Evolutionary conservation across 2,113 vertebrate species (phyloP), one percentile per base, ranked within the genome.

Genomic region (Reinhardtius hippoglossoides): DNA sequence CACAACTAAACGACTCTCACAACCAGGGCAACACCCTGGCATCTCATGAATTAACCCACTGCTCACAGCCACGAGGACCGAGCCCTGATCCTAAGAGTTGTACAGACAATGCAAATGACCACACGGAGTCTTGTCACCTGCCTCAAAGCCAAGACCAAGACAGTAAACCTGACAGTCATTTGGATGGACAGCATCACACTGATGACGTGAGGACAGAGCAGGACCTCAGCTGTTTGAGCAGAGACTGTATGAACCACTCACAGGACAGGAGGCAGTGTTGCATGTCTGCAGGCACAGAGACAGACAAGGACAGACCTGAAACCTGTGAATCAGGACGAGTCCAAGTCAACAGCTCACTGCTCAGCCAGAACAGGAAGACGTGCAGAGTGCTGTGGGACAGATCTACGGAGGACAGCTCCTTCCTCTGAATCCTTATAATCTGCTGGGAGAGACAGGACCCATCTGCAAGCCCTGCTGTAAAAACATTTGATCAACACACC

Each of bases 311-410:
- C 31, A 35, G 18, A 2, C 48, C 40, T 48, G 80, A 80, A 70
- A 64, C 71, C 9, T 44, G 31, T 40, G 66, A 76, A 81, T 0
- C 61, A 85, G 27, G 67, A 52, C 56, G 31, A 13, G 61, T 3
- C 12, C 81, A 78, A 67, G 70, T 54, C 54, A 72, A 71, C 55
- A 56, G 58, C 12, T 54, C 55, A 0, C 9, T 27, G 3, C 31
- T 37, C 1, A 31, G 31, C 0, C 83, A 1, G 46, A 31, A 40
- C 52, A 82, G 78, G 40, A 78, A 56, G 63, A 73, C 23, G 10
- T 77, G 62, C 80, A 82, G 56, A 63, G 92, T 48, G 5, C 27
- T 82, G 58, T 93, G 91, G 92, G 88, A 90, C 71, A 67, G 18
- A 35, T 76, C 78, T 40, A 72, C 16, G 59, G 85, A 90, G 65